A percentile compares a stretch with the other conserved stretches of the same genome.
Conservation (phyloP, 64 coral and sea anemone species). For the Orbicella faveolata region DNA sequence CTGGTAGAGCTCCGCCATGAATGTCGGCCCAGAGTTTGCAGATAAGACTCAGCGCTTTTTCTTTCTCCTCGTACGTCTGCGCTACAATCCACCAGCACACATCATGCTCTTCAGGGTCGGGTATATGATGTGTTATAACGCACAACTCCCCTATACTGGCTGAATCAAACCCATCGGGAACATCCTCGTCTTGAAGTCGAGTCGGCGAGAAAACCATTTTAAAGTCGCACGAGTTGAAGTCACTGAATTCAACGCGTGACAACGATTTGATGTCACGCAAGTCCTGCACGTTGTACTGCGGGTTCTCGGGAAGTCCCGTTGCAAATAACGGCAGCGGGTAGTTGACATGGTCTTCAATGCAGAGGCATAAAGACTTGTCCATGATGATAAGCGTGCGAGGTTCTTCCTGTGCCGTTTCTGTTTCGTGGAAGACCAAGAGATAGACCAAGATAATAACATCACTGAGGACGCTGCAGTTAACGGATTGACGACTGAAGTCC, state of each 20-base stretch:
- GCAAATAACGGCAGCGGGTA: slow-evolving; percentile 91
- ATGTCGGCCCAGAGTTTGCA: slow-evolving; percentile 92
- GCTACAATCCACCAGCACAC: slow-evolving; percentile 87
- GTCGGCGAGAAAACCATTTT: slow-evolving; percentile 78
- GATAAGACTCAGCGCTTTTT: slow-evolving; percentile 87
- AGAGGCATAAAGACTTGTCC: slow-evolving; percentile 83
- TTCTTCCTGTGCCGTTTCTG: slow-evolving; percentile 47
- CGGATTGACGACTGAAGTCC: slow-evolving; percentile 67
- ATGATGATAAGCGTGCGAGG: slow-evolving; percentile 87
- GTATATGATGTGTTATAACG: slow-evolving; percentile 69
- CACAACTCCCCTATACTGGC: slow-evolving; percentile 87
- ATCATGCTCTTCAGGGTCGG: slow-evolving; percentile 29
- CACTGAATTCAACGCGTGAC: slow-evolving; percentile 93
- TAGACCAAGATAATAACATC: slow-evolving; percentile 86
- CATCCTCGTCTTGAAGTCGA: slow-evolving; percentile 25
- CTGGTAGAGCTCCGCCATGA: slow-evolving; percentile 78
- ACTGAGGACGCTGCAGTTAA: slow-evolving; percentile 51
- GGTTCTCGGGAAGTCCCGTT: slow-evolving; percentile 84
- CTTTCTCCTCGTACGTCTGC: slow-evolving; percentile 96
- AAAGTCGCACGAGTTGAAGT: slow-evolving; percentile 92
- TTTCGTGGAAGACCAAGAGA: slow-evolving; percentile 81
- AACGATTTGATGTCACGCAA: slow-evolving; percentile 74
- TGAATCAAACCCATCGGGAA: slow-evolving; percentile 71
- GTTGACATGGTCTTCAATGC: slow-evolving; percentile 92
- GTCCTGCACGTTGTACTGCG: slow-evolving; percentile 80